Conservation (phyloP, 1,140 invertebrate species). For the Cyclargus thomasi region DNA sequence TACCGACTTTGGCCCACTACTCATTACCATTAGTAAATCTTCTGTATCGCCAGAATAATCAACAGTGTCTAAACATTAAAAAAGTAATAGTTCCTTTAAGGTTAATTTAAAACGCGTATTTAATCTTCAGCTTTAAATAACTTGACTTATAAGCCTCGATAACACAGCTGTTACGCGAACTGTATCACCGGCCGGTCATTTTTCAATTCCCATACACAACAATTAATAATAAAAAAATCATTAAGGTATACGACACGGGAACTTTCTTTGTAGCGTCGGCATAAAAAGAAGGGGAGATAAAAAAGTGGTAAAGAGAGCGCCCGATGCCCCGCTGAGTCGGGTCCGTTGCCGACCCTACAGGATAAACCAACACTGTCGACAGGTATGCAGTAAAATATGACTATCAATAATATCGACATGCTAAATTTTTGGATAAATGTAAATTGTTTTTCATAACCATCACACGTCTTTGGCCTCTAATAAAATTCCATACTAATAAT, state of each 20-base stretch:
- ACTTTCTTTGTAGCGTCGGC: slow-evolving; percentile 58
- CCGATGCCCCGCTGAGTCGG: slow-evolving; percentile 46
- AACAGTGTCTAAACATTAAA: no score
- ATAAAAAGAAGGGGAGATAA: slow-evolving; percentile 47
- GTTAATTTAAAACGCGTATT: no score
- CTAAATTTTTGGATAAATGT: no score
- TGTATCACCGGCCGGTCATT: slow-evolving; percentile 41
- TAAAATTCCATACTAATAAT: no score
- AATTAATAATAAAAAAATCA: slow-evolving; percentile 72
- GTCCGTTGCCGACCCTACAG: slow-evolving; percentile 23
- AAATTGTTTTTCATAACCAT: no score
- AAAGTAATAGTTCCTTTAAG: no score
- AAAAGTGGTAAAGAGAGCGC: slow-evolving; percentile 43
- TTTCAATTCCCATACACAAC: slow-evolving; percentile 60
- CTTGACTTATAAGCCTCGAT: neutral
- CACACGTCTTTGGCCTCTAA: no score
- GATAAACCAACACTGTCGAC: slow-evolving; percentile 64
- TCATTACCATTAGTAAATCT: no score
- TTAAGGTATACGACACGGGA: slow-evolving; percentile 65
- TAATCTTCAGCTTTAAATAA: neutral
- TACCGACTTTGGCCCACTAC: no score
- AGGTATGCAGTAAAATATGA: slow-evolving; percentile 22
- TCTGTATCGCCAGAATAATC: no score
- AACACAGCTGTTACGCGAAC: slow-evolving; percentile 19
- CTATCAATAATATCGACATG: no score